Base-by-base conservation (phyloP, 2,797 vertebrate species). In the Pseudochaenichthys georgianus region DNA sequence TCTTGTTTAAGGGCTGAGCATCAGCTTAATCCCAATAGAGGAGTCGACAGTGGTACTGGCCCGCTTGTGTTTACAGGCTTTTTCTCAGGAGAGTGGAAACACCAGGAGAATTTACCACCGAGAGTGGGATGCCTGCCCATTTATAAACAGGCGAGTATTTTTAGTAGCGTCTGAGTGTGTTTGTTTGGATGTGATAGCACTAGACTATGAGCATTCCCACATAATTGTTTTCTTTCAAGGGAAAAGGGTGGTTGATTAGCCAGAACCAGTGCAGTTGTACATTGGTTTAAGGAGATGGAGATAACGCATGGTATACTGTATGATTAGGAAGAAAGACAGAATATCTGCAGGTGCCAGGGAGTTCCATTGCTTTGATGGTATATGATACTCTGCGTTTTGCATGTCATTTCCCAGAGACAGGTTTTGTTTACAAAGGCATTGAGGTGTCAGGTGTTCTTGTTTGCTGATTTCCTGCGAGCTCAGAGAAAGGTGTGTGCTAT, bases 121-220 rank as follows among this genome's bases (percentile, higher is more conserved):
- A 86, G 81, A 86, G 41, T 69, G 67, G 85, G 88, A 88, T 42
- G 81, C 64, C 64, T 85, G 71, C 82, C 85, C 83, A 72, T 85
- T 85, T 82, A 62, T 77, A 75, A 83, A 79, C 62, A 77, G 83
- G 73, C 54, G 81, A 83, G 81, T 87, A 87, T 91, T 90, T 92
- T 83, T 89, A 91, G 88, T 80, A 74, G 82, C 46, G 17, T 50
- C 55, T 10, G 54, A 59, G 66, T 47, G 21, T 46, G 65, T 89
- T 87, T 85, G 81, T 86, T 86, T 82, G 70, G 67, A 76, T 87
- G 73, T 84, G 83, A 91, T 92, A 85, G 63, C 77, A 83, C 45
- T 78, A 83, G 47, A 70, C 67, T 38, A 21, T 23, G 48, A 83
- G 70, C 50, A 75, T 85, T 85, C 70, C 64, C 53, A 63, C 41